phyloP scores from a whole-genome alignment of 2,113 vertebrate species.

The Microtus pennsylvanicus region DNA sequence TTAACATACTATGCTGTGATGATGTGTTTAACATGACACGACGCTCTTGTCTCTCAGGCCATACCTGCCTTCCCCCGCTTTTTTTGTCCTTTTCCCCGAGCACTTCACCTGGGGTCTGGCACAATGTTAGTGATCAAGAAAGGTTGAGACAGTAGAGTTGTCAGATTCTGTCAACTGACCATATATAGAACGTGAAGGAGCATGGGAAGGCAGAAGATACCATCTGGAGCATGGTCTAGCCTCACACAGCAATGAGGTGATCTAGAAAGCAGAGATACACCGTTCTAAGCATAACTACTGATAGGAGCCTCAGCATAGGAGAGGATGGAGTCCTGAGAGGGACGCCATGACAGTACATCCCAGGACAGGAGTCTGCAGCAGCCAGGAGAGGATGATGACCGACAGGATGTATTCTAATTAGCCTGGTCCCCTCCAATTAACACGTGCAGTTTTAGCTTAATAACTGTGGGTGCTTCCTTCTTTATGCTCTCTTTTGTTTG shows the following conservation, averaged over 20 bases:
- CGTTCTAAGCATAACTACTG: slow-evolving; percentile 15
- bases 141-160: not conserved
- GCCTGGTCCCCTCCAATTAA: not conserved
- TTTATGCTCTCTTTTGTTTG: not conserved
- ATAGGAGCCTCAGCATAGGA: not conserved
- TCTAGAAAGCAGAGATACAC: slow-evolving; percentile 35
- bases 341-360: not conserved
- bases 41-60: not conserved
- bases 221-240: not conserved
- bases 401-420: not conserved
- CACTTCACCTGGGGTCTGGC: not conserved
- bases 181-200: not conserved
- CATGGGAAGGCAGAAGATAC: slow-evolving; percentile 31
- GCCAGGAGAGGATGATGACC: not conserved
- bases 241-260: slow-evolving; percentile 17
- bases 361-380: not conserved
- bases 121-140: not conserved
- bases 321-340: not conserved
- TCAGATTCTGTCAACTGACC: not conserved
- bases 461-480: not conserved
- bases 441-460: not conserved
- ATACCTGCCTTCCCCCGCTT: no score
- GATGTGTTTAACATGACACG: not conserved
- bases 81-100: not conserved
- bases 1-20: not conserved